A percentile compares a stretch with the other conserved stretches of the same genome.
Conservation (phyloP, 2,888 invertebrate genomes). For the Rhingia campestris region DNA sequence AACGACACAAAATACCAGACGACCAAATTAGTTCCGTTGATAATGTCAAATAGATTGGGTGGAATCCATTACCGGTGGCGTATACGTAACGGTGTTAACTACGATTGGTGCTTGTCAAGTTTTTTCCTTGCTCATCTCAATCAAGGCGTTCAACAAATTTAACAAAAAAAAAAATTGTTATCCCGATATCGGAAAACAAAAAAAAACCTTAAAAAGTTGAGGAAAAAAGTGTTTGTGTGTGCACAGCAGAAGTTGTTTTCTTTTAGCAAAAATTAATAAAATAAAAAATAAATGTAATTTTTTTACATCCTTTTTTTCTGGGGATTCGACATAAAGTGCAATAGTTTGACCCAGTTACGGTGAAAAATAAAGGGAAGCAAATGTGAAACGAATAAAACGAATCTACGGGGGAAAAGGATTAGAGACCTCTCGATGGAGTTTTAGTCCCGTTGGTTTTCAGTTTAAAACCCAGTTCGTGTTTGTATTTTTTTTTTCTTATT, state of each 20-base stretch:
- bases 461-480: slow-evolving; percentile 4
- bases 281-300: slow-evolving; percentile 32
- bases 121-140: neutral
- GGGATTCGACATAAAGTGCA: slow-evolving; percentile 68
- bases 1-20: slow-evolving; percentile 69
- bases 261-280: slow-evolving; percentile 7
- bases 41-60: slow-evolving; percentile 75
- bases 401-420: slow-evolving; percentile 47
- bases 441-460: slow-evolving; percentile 39
- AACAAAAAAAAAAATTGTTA: too few relatives aligned
- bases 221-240: neutral
- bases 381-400: slow-evolving; percentile 20
- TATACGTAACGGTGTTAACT: slow-evolving; percentile 62
- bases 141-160: too few relatives aligned
- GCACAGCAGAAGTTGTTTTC: neutral
- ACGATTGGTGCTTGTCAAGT: slow-evolving; percentile 17
- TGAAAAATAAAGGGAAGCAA: slow-evolving; percentile 57
- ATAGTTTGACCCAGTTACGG: slow-evolving; percentile 74
- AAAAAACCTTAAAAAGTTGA: neutral
- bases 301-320: slow-evolving; percentile 36
- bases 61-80: slow-evolving; percentile 70
- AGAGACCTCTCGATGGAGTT: slow-evolving; percentile 70
- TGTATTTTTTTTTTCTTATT: slow-evolving; percentile 3
- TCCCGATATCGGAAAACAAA: neutral
- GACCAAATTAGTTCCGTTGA: slow-evolving; percentile 75